phyloP scores from a whole-genome alignment of 2,113 vertebrate genomes.

The Pycnonotus jocosus region DNA sequence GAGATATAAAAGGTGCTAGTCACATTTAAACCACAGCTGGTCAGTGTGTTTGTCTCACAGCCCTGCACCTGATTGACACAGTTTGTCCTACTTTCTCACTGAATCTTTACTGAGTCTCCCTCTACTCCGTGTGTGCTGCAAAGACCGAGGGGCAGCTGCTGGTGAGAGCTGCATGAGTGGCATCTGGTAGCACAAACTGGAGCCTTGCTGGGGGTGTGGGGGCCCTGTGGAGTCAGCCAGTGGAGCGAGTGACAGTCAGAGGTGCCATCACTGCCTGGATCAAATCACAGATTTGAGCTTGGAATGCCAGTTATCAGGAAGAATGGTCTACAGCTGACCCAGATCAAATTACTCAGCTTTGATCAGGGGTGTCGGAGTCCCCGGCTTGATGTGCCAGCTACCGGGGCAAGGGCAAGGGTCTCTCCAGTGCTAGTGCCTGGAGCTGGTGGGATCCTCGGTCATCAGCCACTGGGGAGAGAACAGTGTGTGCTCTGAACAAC shows the following conservation, averaged over 20 bases:
- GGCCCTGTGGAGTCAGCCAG: not conserved
- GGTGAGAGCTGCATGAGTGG: not conserved
- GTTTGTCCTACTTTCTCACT: not conserved
- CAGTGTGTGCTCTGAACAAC: not conserved
- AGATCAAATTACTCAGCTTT: not conserved
- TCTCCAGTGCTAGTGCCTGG: not conserved
- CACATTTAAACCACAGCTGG: not conserved
- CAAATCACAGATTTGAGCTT: not conserved
- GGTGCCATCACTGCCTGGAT: not conserved
- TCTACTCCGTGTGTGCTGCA: not conserved
- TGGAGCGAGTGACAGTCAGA: not conserved
- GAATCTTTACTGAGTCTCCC: not conserved
- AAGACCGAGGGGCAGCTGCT: not conserved
- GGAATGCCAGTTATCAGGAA: not conserved
- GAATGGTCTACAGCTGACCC: not conserved
- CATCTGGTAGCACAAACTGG: not conserved
- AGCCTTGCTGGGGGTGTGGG: not conserved
- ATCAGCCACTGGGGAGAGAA: not conserved
- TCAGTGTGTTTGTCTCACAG: not conserved
- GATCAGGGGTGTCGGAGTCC: not conserved
- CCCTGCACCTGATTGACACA: not conserved
- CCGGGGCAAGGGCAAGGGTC: not conserved
- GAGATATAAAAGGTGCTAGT: not conserved
- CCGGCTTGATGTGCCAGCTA: not conserved
- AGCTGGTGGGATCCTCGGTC: accelerated